phyloP scores from a whole-genome alignment of 2,888 invertebrate genomes.

The Erynnis tages region DNA sequence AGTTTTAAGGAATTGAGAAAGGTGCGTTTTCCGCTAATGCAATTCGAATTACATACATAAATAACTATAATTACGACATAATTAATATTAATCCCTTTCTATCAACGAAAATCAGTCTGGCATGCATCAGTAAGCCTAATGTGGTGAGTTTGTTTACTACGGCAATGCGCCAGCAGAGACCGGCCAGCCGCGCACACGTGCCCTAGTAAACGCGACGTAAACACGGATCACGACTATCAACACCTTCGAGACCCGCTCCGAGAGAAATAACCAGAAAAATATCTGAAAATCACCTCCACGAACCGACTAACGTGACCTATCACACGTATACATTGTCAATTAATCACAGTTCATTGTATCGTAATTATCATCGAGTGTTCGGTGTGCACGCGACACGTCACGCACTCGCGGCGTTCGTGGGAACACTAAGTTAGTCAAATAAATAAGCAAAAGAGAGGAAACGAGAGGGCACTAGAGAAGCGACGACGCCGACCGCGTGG shows the following conservation, averaged over 20 bases:
- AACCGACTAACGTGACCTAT: conserved; percentile 39
- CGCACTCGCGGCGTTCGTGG: conserved; percentile 56
- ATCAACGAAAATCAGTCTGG: conserved; percentile 13
- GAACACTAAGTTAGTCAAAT: conserved; percentile 64
- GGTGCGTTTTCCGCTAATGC: too few species aligned
- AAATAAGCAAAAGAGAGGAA: conserved; percentile 58
- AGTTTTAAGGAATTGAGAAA: too few species aligned
- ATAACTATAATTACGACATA: conserved; percentile 19
- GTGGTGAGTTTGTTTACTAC: conserved; percentile 50
- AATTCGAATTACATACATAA: too few species aligned
- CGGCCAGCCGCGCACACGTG: conserved; percentile 40
- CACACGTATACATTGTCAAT: conserved; percentile 46
- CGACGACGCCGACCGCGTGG: conserved; percentile 35
- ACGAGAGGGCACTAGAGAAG: conserved; percentile 55
- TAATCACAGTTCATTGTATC: conserved; percentile 54
- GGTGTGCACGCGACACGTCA: conserved; percentile 52
- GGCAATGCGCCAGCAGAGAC: conserved; percentile 54
- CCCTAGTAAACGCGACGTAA: conserved; percentile 53
- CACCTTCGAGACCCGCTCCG: conserved; percentile 36
- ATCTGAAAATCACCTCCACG: not conserved
- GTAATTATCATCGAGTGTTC: conserved; percentile 42
- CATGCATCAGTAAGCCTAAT: conserved; percentile 13
- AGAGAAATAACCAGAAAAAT: conserved; percentile 29
- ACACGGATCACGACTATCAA: conserved; percentile 41
- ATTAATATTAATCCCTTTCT: conserved; percentile 8